A percentile compares a stretch with the other conserved stretches of the same genome.
These are phyloP conservation scores for Villa cingulata DNA, from an alignment of 2,888 invertebrate genomes.

Conservation along the genomic window DNA sequence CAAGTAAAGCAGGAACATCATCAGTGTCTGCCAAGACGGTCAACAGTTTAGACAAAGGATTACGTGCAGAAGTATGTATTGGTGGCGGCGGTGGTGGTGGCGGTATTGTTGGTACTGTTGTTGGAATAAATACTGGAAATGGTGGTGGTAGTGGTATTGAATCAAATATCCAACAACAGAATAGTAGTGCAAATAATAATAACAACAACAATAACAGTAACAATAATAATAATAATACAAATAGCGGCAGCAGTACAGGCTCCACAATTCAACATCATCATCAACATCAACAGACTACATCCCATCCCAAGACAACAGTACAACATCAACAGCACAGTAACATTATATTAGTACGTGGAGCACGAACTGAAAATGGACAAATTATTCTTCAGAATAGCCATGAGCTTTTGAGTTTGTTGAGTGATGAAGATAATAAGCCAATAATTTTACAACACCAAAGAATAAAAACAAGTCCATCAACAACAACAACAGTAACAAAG, in stretches of 20 bases:
- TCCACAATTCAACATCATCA: slow-evolving; percentile 22
- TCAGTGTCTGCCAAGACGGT: slow-evolving; percentile 5
- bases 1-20: slow-evolving; percentile 6
- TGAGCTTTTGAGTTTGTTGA: slow-evolving; percentile 35
- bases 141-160: slow-evolving; percentile 1
- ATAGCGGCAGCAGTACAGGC: background rate
- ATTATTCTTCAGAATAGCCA: slow-evolving; percentile 37
- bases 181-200: background rate
- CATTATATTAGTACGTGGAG: slow-evolving; percentile 35
- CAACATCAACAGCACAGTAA: slow-evolving; percentile 24
- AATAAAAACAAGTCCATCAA: slow-evolving; percentile 17
- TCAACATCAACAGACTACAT: slow-evolving; percentile 16
- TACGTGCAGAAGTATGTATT: slow-evolving; percentile 8
- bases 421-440: slow-evolving; percentile 25
- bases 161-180: slow-evolving; percentile 7
- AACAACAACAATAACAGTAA: slow-evolving; percentile 5
- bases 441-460: slow-evolving; percentile 25
- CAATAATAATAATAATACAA: slow-evolving; percentile 8
- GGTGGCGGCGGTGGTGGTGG: background rate
- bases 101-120: background rate
- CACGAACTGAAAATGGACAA: slow-evolving; percentile 36
- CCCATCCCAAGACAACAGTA: slow-evolving; percentile 8
- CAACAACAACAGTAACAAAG: slow-evolving; percentile 7
- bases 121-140: background rate
- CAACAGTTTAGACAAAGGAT: slow-evolving; percentile 13